Evolutionary conservation across 1,140 invertebrate species (phyloP).

Genomic region (Ips typographus): DNA sequence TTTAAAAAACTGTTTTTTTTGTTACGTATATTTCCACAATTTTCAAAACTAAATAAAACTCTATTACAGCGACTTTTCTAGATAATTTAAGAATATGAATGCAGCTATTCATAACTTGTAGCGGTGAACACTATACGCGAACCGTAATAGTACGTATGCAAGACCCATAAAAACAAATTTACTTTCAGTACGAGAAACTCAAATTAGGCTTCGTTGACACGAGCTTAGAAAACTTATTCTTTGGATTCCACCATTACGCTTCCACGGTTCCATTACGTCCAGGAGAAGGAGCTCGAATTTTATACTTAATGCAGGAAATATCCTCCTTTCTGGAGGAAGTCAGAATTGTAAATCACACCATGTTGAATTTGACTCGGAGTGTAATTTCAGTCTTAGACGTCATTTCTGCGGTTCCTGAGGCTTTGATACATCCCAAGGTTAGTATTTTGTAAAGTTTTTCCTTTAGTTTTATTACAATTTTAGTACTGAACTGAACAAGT

Average conservation of each 20-base stretch:
- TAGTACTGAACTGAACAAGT: background rate
- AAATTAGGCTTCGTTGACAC: constrained; percentile 60
- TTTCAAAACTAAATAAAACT: too few species aligned
- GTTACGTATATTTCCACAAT: too few species aligned
- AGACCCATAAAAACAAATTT: background rate
- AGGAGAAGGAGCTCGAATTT: constrained; percentile 60
- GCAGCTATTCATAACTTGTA: too few species aligned
- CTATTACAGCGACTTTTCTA: too few species aligned
- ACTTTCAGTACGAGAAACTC: constrained; percentile 57
- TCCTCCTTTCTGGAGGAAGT: constrained; percentile 52
- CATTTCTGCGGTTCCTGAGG: constrained; percentile 23
- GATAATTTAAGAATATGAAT: too few species aligned
- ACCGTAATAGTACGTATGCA: background rate
- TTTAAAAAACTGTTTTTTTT: too few species aligned
- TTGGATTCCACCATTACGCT: constrained; percentile 52
- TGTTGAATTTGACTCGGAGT: constrained; percentile 19
- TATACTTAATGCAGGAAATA: constrained; percentile 56
- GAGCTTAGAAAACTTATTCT: constrained; percentile 52
- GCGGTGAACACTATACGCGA: too few species aligned
- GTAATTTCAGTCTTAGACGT: constrained; percentile 20
- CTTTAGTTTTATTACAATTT: background rate
- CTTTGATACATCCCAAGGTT: constrained; percentile 27
- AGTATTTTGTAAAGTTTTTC: background rate
- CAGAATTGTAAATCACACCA: constrained; percentile 1
- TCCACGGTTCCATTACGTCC: constrained; percentile 53